Evolutionary conservation across 2,888 invertebrate species (phyloP).

Genomic region (Leptopilina drosophilae): DNA sequence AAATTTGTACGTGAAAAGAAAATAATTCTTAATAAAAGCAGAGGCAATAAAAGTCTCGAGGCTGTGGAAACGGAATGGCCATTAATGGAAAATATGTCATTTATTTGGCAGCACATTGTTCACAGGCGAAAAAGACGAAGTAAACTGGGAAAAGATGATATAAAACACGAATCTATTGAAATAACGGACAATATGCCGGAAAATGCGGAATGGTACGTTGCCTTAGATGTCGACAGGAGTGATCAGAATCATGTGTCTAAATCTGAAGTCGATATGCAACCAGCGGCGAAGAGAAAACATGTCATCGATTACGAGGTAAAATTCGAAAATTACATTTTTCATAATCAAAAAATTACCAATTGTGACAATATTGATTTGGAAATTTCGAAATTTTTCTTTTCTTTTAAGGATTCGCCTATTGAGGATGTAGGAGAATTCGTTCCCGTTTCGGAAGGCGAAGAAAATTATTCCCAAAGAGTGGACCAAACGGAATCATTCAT

Average conservation of each 20-base stretch:
- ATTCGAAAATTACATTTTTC: background rate
- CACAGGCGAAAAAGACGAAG: slow-evolving; percentile 19
- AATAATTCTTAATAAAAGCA: background rate
- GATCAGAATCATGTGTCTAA: slow-evolving; percentile 8
- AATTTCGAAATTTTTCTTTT: background rate
- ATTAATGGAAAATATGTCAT: slow-evolving; percentile 34
- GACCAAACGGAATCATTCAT: slow-evolving; percentile 30
- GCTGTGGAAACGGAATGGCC: slow-evolving; percentile 20
- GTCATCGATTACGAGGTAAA: slow-evolving; percentile 32
- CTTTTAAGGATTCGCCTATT: background rate
- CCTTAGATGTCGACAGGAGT: slow-evolving; percentile 16
- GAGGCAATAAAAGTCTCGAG: background rate
- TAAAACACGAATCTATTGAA: slow-evolving; percentile 2
- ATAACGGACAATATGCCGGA: slow-evolving; percentile 1
- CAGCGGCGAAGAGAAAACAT: background rate
- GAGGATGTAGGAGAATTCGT: slow-evolving; percentile 9
- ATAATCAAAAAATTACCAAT: too few species aligned
- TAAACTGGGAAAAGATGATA: background rate
- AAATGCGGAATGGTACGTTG: slow-evolving; percentile 23
- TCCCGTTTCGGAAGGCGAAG: slow-evolving; percentile 33
- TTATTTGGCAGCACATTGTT: slow-evolving; percentile 37
- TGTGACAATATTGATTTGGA: background rate
- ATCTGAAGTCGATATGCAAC: background rate
- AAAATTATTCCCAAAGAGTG: slow-evolving; percentile 14
- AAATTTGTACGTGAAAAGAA: slow-evolving; percentile 37